Conservation (phyloP, 2,113 vertebrate genomes). For the Psephotus haematonotus region DNA sequence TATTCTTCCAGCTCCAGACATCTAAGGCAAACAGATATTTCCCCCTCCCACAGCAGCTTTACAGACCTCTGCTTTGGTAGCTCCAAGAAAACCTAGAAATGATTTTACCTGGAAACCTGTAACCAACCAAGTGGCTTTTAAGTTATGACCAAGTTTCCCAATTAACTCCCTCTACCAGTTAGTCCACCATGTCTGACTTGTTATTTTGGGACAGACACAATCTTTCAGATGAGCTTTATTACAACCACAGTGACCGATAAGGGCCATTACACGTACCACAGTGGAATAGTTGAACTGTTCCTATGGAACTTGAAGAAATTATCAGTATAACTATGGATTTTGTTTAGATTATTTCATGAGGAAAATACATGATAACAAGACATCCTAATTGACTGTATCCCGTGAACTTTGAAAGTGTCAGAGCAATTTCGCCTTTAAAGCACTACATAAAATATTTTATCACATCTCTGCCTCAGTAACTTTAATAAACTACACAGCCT, state of each 20-base stretch:
- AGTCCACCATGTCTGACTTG: rapidly evolving
- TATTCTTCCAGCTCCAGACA: neutral
- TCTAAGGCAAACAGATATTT: neutral
- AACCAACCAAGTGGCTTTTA: neutral
- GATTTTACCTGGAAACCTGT: neutral
- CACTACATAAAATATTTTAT: slow-evolving; percentile 92
- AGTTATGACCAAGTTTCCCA: neutral
- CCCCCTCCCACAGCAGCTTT: neutral
- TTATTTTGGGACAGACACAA: neutral
- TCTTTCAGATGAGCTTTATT: neutral
- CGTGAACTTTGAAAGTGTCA: slow-evolving; percentile 78
- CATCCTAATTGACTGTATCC: slow-evolving; percentile 83
- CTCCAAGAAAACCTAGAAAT: neutral
- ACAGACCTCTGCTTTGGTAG: neutral
- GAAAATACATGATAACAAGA: slow-evolving; percentile 80
- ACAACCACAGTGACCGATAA: neutral
- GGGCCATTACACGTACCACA: rapidly evolving
- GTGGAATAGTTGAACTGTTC: neutral
- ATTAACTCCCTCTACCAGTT: neutral
- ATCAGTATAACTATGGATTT: neutral
- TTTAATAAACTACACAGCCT: slow-evolving; percentile 93
- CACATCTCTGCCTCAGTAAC: slow-evolving; percentile 83
- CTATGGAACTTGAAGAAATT: neutral
- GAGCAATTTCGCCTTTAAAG: slow-evolving; percentile 82
- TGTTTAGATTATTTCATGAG: slow-evolving; percentile 58